Evolutionary conservation across 2,888 invertebrate genomes (phyloP), one percentile per base, ranked within the genome.

Genomic region (Shargacucullia verbasci): DNA sequence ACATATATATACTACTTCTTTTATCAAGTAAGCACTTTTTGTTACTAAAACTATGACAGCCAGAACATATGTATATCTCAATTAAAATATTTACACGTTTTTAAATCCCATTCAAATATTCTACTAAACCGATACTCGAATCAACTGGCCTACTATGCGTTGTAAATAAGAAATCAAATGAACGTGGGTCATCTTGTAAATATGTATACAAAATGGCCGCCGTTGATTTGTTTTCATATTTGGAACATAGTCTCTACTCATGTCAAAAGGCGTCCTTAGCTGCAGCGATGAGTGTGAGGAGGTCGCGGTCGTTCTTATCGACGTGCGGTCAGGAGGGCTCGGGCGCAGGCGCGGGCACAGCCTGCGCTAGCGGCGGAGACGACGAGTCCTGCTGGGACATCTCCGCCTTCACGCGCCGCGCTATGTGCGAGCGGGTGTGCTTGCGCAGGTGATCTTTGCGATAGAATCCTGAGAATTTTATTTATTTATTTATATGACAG

Each of bases 401-500:
- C 87, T 97, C 97, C 10, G 97, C 97, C 89, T 98, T 98, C 52
- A 97, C 97, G 62, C 97, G 96, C 53, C 97, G 95, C 38, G 97
- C 97, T 86, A 97, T 97, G 86, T 98, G 97, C 65, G 97, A 97
- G 40, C 97, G 95, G 37, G 97, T 97, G 86, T 98, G 97, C 84
- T 98, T 98, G 79, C 97, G 95, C 61, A 98, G 94, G 89, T 98
- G 98, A 89, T 98, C 98, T 82, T 98, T 97, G 73, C 98, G 96
- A 90, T 98, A 98, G 90, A 98, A 98, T 52, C 97, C 95, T 95
- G 78, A 0, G 0, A 20, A 41, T 25, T 7, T 29, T n/a, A n/a
- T n/a, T n/a, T n/a, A n/a, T n/a, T n/a, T n/a, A n/a, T n/a, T n/a
- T n/a, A n/a, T n/a, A n/a, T n/a, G n/a, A n/a, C n/a, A n/a, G n/a